phyloP scores from a whole-genome alignment of 1,140 invertebrate genomes.

The Dendrolimus kikuchii region DNA sequence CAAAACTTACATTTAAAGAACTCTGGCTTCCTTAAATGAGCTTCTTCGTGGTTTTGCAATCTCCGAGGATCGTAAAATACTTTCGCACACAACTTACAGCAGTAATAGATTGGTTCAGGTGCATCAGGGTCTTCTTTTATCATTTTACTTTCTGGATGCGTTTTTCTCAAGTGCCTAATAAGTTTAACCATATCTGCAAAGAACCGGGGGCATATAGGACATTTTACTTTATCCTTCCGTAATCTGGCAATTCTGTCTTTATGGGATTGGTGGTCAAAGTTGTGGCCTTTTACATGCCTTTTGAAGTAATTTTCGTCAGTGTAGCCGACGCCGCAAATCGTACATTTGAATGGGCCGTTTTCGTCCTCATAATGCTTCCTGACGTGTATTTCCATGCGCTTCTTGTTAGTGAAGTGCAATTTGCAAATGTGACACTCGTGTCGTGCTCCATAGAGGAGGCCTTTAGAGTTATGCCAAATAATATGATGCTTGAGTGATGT shows the following conservation, averaged over 20 bases:
- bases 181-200: slow-evolving; percentile 56
- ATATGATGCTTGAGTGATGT: slow-evolving; percentile 57
- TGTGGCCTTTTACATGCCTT: slow-evolving; percentile 59
- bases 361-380: slow-evolving; percentile 57
- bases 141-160: slow-evolving; percentile 68
- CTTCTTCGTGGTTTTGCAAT: slow-evolving; percentile 51
- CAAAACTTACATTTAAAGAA: slow-evolving; percentile 68
- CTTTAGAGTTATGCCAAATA: slow-evolving; percentile 60
- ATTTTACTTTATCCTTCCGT: slow-evolving; percentile 58
- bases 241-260: slow-evolving; percentile 53
- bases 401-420: slow-evolving; percentile 59
- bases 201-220: slow-evolving; percentile 56
- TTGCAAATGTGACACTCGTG: slow-evolving; percentile 58
- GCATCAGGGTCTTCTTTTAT: slow-evolving; percentile 65
- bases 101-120: slow-evolving; percentile 39
- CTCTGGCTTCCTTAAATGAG: slow-evolving; percentile 55
- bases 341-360: slow-evolving; percentile 54
- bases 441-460: slow-evolving; percentile 39
- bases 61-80: slow-evolving; percentile 53
- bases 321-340: slow-evolving; percentile 57
- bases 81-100: slow-evolving; percentile 63
- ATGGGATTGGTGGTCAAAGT: slow-evolving; percentile 56
- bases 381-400: slow-evolving; percentile 46
- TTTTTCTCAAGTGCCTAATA: slow-evolving; percentile 52
- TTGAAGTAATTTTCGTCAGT: slow-evolving; percentile 49